A percentile compares a stretch with the other conserved stretches of the same genome.
These are phyloP conservation scores for Myotis findleyi DNA, from an alignment of 2,797 vertebrate species.

Conservation along the genomic window DNA sequence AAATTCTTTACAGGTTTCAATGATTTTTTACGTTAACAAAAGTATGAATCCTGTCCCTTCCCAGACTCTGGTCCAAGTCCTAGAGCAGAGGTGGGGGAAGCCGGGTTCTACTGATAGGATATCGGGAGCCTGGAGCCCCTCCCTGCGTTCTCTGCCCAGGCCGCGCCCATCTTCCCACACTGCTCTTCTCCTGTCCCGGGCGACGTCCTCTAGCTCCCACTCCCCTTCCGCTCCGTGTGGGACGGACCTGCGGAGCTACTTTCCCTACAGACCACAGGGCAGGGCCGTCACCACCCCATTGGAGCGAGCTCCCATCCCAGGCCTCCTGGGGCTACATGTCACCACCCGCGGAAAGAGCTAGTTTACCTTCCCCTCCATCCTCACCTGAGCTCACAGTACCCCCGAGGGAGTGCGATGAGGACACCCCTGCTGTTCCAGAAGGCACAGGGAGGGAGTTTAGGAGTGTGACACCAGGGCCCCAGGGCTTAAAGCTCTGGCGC, in stretches of 20 bases:
- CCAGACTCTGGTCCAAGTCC: not conserved
- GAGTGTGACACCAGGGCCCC: not conserved
- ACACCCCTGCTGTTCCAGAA: not conserved
- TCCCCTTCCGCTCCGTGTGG: rapidly evolving
- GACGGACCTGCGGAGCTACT: not conserved
- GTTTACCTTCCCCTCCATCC: not conserved
- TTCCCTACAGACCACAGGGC: not conserved
- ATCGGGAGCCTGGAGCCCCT: not conserved
- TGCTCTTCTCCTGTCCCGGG: not conserved
- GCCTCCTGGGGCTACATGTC: not conserved
- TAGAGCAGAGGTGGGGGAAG: not conserved
- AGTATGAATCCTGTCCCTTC: too few species aligned
- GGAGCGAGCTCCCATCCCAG: not conserved
- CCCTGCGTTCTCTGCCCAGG: not conserved
- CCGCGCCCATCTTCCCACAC: not conserved
- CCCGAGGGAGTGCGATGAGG: not conserved
- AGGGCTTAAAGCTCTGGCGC: too few species aligned
- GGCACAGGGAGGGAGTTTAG: not conserved
- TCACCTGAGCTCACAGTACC: not conserved
- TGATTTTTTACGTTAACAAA: too few species aligned
- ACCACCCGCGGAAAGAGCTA: not conserved
- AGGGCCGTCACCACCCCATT: not conserved
- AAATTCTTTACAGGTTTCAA: too few species aligned
- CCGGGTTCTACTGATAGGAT: rapidly evolving
- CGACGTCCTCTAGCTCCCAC: rapidly evolving